Base-by-base conservation (phyloP, 2,888 invertebrate genomes). In the Diabrotica balteata region DNA sequence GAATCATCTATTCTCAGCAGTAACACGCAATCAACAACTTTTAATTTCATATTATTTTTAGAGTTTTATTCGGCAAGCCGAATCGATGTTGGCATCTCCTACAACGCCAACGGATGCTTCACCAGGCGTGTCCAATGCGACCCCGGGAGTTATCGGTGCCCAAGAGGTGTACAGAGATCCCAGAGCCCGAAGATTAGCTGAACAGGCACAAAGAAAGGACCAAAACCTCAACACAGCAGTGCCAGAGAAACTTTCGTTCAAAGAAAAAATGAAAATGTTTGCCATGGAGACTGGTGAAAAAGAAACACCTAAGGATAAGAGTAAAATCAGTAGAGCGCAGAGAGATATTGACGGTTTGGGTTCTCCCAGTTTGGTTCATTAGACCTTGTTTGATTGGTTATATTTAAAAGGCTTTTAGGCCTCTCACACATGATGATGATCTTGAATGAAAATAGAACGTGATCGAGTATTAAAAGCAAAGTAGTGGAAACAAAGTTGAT, bases 181-280 rank as follows among this genome's bases (percentile, higher is more conserved):
- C 9, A 89, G 97, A 75, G 88, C 92, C 77, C 90, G 93, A 67
- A 91, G 96, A n/a, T 86, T 96, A 75, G 95, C 94, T 3, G 94
- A 95, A 83, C 90, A 91, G 79, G 86, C 85, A 7, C 84, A 84
- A 62, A 89, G 89, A 71, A 88, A 90, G 74, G 89, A 89, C 76
- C 88, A 86, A 69, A 86, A 86, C 75, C 72, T 71, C 11, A 85
- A 87, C 73, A 89, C 92, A 64, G 89, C 90, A 66, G 89, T 94
- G 71, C 95, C 95, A 3, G 97, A 98, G 82, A 95, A 97, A 79
- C 88, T 98, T 70, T 95, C 95, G 67, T 99, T 99, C 86, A 93
- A 96, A 83, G 98, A 99, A 85, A 99, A 99, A 86, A 98, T 98
- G 97, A 96, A 96, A 86, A 96, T 98, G 94, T 99, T 99, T 87